Percentiles rank a stretch among this genome's conserved stretches.
Conservation (phyloP, 2,888 invertebrate genomes). For the Operophtera brumata region DNA sequence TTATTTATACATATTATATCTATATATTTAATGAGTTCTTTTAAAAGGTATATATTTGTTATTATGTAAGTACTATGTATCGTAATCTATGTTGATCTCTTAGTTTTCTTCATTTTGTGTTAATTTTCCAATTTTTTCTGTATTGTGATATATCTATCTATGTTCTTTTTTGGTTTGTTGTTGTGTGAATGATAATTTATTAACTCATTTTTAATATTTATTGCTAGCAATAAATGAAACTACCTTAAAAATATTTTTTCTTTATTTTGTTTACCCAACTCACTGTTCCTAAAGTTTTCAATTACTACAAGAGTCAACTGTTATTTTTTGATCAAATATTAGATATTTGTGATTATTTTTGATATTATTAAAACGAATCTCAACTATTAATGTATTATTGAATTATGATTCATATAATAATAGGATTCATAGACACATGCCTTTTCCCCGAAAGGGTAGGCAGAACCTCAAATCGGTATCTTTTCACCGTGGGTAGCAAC, state of each 20-base stretch:
- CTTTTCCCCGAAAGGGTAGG: too few species aligned
- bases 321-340: too few species aligned
- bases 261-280: not conserved
- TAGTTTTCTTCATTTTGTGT: slow-evolving; percentile 29
- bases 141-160: slow-evolving; percentile 45
- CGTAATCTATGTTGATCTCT: slow-evolving; percentile 37
- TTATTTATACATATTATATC: slow-evolving; percentile 27
- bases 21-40: slow-evolving; percentile 7
- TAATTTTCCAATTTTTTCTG: slow-evolving; percentile 45
- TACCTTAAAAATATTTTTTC: slow-evolving; percentile 22
- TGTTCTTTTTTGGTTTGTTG: slow-evolving; percentile 42
- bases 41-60: slow-evolving; percentile 16
- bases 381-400: too few species aligned
- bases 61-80: slow-evolving; percentile 29
- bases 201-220: slow-evolving; percentile 35
- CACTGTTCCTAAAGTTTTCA: too few species aligned
- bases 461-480: too few species aligned
- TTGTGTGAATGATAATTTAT: slow-evolving; percentile 45
- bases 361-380: too few species aligned
- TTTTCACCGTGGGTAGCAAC: too few species aligned
- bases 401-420: too few species aligned
- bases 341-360: too few species aligned
- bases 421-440: too few species aligned
- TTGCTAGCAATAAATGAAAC: slow-evolving; percentile 34
- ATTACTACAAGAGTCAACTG: too few species aligned